Conservation (phyloP, 30 jellyfish, hydroid and myxozoan genomes). For the Hydra vulgaris region DNA sequence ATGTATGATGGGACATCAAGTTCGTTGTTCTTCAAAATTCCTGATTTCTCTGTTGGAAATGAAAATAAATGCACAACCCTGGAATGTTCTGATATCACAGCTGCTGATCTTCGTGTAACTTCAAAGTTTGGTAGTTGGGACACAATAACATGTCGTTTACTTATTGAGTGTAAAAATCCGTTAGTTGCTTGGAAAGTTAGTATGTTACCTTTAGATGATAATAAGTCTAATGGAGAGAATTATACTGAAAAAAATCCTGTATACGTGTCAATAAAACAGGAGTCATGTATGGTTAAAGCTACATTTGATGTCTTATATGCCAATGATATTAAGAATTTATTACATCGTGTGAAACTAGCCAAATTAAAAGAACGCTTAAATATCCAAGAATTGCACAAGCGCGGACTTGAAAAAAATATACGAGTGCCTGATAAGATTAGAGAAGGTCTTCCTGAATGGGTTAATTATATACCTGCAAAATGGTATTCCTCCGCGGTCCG, state of each 20-base stretch:
- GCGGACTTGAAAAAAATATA: constrained; percentile 31
- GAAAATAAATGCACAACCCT: constrained; percentile 23
- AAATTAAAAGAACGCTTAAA: constrained; percentile 51
- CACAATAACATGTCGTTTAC: constrained; percentile 57
- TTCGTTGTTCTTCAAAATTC: constrained; percentile 51
- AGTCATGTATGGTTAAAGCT: constrained; percentile 90
- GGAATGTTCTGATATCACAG: constrained; percentile 80
- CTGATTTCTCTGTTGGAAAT: constrained; percentile 17
- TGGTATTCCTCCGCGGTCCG: constrained; percentile 89
- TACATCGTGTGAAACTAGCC: constrained; percentile 58
- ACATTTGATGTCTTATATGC: constrained; percentile 47
- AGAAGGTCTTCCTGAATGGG: constrained; percentile 99
- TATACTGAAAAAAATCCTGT: neutral
- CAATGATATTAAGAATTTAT: constrained; percentile 38
- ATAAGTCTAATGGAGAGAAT: neutral
- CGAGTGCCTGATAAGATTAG: constrained; percentile 50
- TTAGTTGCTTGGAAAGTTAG: constrained; percentile 53
- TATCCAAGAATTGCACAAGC: constrained; percentile 34
- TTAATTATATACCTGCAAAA: constrained; percentile 82
- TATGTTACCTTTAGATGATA: neutral
- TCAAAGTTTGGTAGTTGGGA: constrained; percentile 97
- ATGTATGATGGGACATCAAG: constrained; percentile 47
- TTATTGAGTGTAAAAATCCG: constrained; percentile 76
- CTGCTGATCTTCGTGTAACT: constrained; percentile 86
- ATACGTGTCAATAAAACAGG: constrained; percentile 15